Base-by-base conservation (phyloP, 1,140 invertebrate species). In the Xylocopa sonorina region DNA sequence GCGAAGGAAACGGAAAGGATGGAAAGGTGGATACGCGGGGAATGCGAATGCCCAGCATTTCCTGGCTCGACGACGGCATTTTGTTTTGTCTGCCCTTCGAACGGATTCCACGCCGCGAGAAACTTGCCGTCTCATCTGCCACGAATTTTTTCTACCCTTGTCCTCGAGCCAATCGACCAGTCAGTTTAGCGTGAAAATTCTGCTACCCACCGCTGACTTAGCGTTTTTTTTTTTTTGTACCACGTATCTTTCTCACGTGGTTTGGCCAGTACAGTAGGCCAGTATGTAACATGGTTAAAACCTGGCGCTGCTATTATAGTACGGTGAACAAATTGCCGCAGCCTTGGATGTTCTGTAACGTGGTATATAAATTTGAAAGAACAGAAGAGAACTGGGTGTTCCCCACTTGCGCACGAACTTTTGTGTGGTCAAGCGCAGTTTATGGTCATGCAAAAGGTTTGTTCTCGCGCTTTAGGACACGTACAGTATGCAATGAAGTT, bases 41-140 rank as follows among this genome's bases (percentile, higher is more conserved):
- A 72, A 78, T 78, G 75, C 51, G 79, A 68, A 69, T 69, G 29
- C 68, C 53, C 29, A 34, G 51, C 51, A 64, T 68, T 77, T 62
- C 46, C 74, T 27, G 21, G n/a, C n/a, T n/a, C 34, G 73, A 67
- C 51, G 72, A 48, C 64, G 74, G 62, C 76, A 55, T 66, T 81
- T 69, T 79, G 80, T 66, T 69, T 73, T 51, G 50, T 12, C 5
- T 14, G 34, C 4, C 27, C 24, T n/a, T 34, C 24, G 60, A 7
- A 21, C 27, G 27, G 38, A 10, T 50, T 27, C 32, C 7, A 38
- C n/a, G 1, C 41, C 55, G 63, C n/a, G 4, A 14, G 18, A 34
- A 43, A 67, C 18, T 14, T 46, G 51, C 66, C n/a, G 41, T 12
- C 34, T 43, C 34, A 73, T 73, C 18, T 46, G 21, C 1, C n/a